A percentile compares a stretch with the other conserved stretches of the same genome.
phyloP scores from a whole-genome alignment of 2,797 vertebrate genomes.

The Lepilemur septentrionalis region DNA sequence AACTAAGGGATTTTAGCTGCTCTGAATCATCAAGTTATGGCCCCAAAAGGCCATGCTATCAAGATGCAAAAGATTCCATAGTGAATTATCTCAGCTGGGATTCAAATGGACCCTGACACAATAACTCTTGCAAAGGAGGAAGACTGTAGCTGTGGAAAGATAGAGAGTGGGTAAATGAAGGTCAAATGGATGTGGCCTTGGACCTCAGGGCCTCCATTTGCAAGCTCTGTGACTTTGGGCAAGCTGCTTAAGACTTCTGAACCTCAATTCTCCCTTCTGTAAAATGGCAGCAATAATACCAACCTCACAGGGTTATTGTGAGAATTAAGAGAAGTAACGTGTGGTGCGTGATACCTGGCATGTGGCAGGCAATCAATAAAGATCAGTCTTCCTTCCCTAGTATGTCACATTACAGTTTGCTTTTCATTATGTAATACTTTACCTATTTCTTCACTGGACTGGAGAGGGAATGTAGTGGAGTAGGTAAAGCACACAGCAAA shows the following conservation, averaged over 20 bases:
- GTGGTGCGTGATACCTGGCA: background rate
- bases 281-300: background rate
- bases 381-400: background rate
- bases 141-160: background rate
- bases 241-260: background rate
- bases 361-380: background rate
- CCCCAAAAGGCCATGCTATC: background rate
- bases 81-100: background rate
- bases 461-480: background rate
- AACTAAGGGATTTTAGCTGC: background rate
- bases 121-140: background rate
- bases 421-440: background rate
- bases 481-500: background rate
- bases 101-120: background rate
- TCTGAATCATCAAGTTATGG: background rate
- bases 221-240: background rate
- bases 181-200: background rate
- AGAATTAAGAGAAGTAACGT: background rate
- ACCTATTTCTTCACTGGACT: background rate
- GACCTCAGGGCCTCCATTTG: background rate
- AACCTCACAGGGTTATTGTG: background rate
- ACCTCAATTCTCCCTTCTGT: background rate
- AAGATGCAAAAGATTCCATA: background rate
- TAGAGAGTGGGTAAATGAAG: background rate
- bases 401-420: background rate